Evolutionary conservation across 1,140 invertebrate genomes (phyloP).

Genomic region (Mercenaria mercenaria): DNA sequence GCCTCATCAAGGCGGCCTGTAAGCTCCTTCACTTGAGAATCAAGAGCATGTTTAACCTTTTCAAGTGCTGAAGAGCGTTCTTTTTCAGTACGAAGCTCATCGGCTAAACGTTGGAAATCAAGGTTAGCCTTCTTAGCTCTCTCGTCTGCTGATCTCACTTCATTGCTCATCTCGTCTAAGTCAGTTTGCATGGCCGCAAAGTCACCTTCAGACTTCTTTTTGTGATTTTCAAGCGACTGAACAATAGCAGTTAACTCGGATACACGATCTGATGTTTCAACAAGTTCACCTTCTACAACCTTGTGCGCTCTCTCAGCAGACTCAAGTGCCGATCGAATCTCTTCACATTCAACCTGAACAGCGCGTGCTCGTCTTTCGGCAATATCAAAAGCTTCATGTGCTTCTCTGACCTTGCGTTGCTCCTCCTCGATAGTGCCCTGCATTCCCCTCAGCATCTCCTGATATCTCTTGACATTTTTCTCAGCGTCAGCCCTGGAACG

Average conservation of each 20-base stretch:
- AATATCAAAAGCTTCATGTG: conserved; percentile 97
- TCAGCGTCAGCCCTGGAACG: conserved; percentile 98
- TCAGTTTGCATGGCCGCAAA: conserved; percentile 96
- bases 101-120: conserved; percentile 98
- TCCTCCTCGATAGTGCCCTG: conserved; percentile 97
- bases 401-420: conserved; percentile 98
- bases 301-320: conserved; percentile 98
- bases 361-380: conserved; percentile 98
- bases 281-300: conserved; percentile 97
- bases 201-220: conserved; percentile 99
- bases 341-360: conserved; percentile 98
- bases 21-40: conserved; percentile 99
- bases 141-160: conserved; percentile 84
- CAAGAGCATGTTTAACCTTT: conserved; percentile 98
- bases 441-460: conserved; percentile 95
- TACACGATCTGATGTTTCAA: conserved; percentile 98
- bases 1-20: conserved; percentile 97
- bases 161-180: conserved; percentile 85
- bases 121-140: conserved; percentile 94
- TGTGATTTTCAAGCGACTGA: conserved; percentile 96
- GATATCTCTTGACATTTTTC: conserved; percentile 99
- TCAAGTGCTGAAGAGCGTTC: conserved; percentile 99
- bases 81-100: conserved; percentile 99
- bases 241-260: conserved; percentile 97
- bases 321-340: conserved; percentile 97